These are phyloP conservation scores for Lepidochrysops patricia DNA, from an alignment of 2,888 invertebrate species.

Conservation along the genomic window DNA sequence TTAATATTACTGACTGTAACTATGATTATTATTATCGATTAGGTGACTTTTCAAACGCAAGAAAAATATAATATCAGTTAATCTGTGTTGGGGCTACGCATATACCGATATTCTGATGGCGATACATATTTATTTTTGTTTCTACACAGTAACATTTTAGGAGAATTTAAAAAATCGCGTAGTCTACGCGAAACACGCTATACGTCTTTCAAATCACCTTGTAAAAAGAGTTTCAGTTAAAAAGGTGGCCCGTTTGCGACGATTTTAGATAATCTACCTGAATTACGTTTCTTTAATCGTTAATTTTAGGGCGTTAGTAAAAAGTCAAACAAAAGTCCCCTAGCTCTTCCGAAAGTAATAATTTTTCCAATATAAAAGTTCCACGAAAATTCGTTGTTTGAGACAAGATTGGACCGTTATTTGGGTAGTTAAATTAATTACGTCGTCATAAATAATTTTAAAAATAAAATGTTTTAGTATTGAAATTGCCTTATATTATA, in stretches of 20 bases:
- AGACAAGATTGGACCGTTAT: neutral
- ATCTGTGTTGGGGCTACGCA: too few species aligned
- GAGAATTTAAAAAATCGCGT: too few species aligned
- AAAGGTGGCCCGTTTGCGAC: neutral
- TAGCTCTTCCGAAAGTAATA: neutral
- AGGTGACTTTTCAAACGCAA: too few species aligned
- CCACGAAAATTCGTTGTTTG: neutral
- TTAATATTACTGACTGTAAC: too few species aligned
- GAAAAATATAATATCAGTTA: too few species aligned
- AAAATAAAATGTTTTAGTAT: neutral
- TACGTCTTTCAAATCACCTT: too few species aligned
- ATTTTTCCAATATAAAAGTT: neutral
- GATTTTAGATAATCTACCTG: neutral
- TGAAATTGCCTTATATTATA: too few species aligned
- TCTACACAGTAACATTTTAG: neutral
- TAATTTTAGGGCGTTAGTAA: neutral
- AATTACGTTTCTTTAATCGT: neutral
- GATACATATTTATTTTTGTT: neutral
- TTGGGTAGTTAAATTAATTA: neutral
- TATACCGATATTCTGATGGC: too few species aligned
- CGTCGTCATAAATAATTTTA: neutral
- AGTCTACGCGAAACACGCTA: too few species aligned
- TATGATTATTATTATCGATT: too few species aligned
- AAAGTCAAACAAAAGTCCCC: neutral
- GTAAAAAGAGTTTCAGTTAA: too few species aligned